Percentiles rank a stretch among this genome's conserved stretches.
Conservation (phyloP, 2,797 vertebrate species). For the Salmo trutta region DNA sequence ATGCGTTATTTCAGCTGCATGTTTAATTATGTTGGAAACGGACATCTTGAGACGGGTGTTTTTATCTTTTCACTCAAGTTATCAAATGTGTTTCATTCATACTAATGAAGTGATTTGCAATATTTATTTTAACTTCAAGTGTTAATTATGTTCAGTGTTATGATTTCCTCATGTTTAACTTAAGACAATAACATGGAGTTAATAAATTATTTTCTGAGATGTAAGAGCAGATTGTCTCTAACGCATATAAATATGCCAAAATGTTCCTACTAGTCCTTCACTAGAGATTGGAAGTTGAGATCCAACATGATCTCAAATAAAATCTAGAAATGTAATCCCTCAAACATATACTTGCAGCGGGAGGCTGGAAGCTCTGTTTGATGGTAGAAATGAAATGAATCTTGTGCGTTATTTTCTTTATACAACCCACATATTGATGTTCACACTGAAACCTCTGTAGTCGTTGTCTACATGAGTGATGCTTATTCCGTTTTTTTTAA, state of each 20-base stretch:
- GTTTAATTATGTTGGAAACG: conserved; percentile 71
- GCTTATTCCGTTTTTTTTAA: neutral
- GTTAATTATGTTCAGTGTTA: conserved; percentile 37
- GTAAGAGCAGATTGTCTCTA: neutral
- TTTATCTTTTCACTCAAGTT: conserved; percentile 62
- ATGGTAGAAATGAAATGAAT: neutral
- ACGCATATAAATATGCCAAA: neutral
- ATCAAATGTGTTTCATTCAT: conserved; percentile 63
- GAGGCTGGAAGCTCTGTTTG: neutral
- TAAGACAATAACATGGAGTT: neutral
- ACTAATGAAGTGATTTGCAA: conserved; percentile 56
- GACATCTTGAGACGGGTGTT: conserved; percentile 53
- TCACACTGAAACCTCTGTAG: neutral
- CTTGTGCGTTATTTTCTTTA: neutral
- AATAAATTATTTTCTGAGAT: conserved; percentile 23
- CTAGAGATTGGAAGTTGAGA: conserved; percentile 22
- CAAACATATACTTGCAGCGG: neutral
- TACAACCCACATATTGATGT: neutral
- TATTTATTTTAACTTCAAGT: conserved; percentile 68
- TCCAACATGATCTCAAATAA: too few relatives aligned
- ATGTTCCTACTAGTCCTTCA: conserved; percentile 41
- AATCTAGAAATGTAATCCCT: too few relatives aligned
- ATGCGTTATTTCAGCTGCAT: conserved; percentile 81
- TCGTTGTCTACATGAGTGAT: neutral
- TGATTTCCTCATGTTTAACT: too few relatives aligned